Conservation (phyloP, 2,888 invertebrate species). For the Amphipoea oculea region DNA sequence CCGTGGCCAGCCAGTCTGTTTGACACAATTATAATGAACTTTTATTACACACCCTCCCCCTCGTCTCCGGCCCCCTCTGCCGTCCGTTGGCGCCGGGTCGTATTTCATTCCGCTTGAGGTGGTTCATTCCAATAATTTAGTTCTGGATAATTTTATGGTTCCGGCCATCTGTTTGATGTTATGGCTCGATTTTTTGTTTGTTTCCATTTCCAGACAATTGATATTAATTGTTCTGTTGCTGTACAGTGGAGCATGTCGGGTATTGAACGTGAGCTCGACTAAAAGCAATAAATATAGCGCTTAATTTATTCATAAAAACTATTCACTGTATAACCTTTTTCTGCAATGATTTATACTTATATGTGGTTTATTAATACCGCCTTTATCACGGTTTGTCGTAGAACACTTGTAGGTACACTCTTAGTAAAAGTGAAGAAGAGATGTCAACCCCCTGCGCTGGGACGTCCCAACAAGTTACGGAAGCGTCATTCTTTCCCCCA, state of each 20-base stretch:
- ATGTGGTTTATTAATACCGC: background rate
- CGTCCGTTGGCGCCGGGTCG: constrained; percentile 44
- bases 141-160: constrained; percentile 50
- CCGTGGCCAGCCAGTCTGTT: constrained; percentile 32
- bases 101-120: constrained; percentile 57
- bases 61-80: background rate
- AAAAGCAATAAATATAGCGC: background rate
- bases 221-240: constrained; percentile 25
- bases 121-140: constrained; percentile 57
- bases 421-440: background rate
- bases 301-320: background rate
- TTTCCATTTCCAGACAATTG: constrained; percentile 45
- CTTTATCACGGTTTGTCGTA: background rate
- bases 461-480: background rate
- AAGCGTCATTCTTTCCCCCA: background rate
- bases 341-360: background rate
- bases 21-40: constrained; percentile 51
- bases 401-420: background rate
- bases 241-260: background rate
- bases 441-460: background rate
- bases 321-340: background rate
- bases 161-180: constrained; percentile 54
- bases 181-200: constrained; percentile 42
- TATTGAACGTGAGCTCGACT: background rate
- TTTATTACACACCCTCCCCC: constrained; percentile 32